Base-by-base conservation (phyloP, 2,113 vertebrate species). In the Paramisgurnus dabryanus region DNA sequence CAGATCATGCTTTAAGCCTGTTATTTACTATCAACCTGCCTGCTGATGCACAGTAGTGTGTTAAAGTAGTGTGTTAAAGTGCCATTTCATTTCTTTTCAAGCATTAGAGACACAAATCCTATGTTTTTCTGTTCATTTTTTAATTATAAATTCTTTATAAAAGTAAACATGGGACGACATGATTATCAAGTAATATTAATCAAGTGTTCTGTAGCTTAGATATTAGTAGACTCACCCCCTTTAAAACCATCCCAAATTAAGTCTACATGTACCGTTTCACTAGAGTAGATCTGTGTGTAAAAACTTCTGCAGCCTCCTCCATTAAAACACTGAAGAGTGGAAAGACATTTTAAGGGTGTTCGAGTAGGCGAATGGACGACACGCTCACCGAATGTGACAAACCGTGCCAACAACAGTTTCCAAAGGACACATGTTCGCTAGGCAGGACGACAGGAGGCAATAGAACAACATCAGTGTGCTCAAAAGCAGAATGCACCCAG, bases 401-500 rank as follows among this genome's bases (percentile, higher is more conserved):
- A 68, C 41, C 58, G 58, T 7, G 17, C 22, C 61, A 79, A 61
- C 68, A 64, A 12, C 43, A 50, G 15, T 41, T 4, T 40, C 11
- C 57, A 11, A 17, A 43, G 41, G 47, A 60, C 49, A 17, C 61
- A 57, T 67, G 68, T 70, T 67, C 77, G 64, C 67, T 45, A 18
- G 57, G 65, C 65, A 76, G 69, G 15, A 40, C 17, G 58, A 70
- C 71, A 70, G 40, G 67, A 65, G 67, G 70, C 70, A 67, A 75
- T 63, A 43, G 65, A 83, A 10, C 39, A 64, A 72, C 70, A 58
- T 69, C 71, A 67, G 70, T 80, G 58, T 76, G 82, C 60, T 80
- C 55, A 60, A 12, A 66, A 76, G 66, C 78, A 58, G 43, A 50
- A 76, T 53, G 22, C 66, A 27, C 61, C 66, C 34, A 66, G 58